Evolutionary conservation across 2,113 vertebrate genomes (phyloP), one percentile per base, ranked within the genome.

Genomic region (Microtus ochrogaster): DNA sequence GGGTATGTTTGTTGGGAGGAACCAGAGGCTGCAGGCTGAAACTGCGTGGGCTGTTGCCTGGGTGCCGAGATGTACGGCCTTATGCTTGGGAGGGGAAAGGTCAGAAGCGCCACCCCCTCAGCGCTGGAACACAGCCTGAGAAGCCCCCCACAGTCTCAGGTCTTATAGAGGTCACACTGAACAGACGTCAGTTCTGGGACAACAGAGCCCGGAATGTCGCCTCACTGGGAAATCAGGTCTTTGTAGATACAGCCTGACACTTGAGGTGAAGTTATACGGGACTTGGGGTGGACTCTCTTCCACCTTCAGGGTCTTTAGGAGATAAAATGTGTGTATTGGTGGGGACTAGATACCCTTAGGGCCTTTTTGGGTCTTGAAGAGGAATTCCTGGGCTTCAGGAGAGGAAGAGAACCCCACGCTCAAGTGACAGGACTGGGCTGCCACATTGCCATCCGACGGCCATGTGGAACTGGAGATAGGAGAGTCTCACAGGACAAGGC

Each of bases 101-200:
- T n/a, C 7, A 9, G 33, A 5, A 61, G 66, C 3, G 10, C 1
- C 9, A 2, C 41, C 36, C 47, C 26, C 61, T 76, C 44, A 36
- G 14, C 1, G 11, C 16, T 12, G 84, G 24, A 70, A 26, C 44
- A n/a, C 26, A 30, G 33, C 65, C 65, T 24, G 9, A 24, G 7
- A 1, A 6, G 58, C 9, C 30, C 14, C 39, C 2, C 39, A 74
- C 11, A 24, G 49, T 21, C 4, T 30, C 0, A 0, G 61, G 1
- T 22, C 10, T 24, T 33, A 8, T 26, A 14, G 68, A 63, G 61
- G 61, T 49, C 17, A 4, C 0, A 10, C 30, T 22, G 5, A 33
- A 0, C 0, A 0, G 12, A 13, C 26, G 2, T 19, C 3, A 4
- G 4, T 21, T 52, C 41, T 6, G 19, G 10, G 61, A 12, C 9